Evolutionary conservation across 2,888 invertebrate genomes (phyloP), one percentile per base, ranked within the genome.

Genomic region (Nudaria mundana): DNA sequence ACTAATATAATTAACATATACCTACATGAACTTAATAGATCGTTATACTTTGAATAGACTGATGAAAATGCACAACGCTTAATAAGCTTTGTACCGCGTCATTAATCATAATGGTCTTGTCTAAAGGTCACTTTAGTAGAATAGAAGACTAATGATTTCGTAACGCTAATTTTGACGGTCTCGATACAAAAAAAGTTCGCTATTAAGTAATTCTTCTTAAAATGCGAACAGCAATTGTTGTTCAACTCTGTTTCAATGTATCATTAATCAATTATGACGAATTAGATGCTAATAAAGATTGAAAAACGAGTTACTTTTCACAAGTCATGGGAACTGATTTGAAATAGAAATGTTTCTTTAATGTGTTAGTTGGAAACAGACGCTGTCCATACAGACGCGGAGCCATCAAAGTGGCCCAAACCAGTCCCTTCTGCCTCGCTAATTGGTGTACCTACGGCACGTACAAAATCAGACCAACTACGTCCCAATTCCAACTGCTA

Each of bases 391-490:
- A 75, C 58, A 48, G 50, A 52, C 55, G 66, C 67, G 75, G 74
- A n/a, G n/a, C n/a, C n/a, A n/a, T n/a, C 63, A 57, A 66, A 55
- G 66, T 67, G 60, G 71, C 60, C 51, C 65, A 50, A 65, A 83
- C 86, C 78, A 81, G 84, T 81, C 77, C 67, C 63, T 66, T 58
- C 67, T 52, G 65, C 57, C 50, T 63, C 72, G 66, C 81, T 86
- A 85, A 86, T 85, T 85, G 86, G 83, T 81, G 72, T n/a, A n/a
- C 76, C 70, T n/a, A n/a, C 71, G 74, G 76, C 79, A 80, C 76
- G 42, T 52, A 49, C 44, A 48, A 51, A 48, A 48, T 55, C 64
- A 44, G 52, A 57, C 64, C 55, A 53, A 59, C 56, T 53, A n/a
- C n/a, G n/a, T n/a, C n/a, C n/a, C n/a, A n/a, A n/a, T n/a, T n/a